Base-by-base conservation (phyloP, 2,888 invertebrate species). In the Rutpela maculata region DNA sequence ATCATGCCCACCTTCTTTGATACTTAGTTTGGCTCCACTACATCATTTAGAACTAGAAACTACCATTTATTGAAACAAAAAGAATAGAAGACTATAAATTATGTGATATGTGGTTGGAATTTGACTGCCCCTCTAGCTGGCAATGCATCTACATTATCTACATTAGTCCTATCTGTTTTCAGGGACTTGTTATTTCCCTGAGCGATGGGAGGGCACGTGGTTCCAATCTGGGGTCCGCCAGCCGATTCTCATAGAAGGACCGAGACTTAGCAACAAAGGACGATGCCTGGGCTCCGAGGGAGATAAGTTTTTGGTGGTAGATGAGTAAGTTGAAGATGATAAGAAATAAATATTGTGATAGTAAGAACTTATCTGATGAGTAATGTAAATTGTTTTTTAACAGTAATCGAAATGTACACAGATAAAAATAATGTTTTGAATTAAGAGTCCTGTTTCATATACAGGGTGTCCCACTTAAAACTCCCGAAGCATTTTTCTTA, bases 171-270 rank as follows among this genome's bases (percentile, higher is more conserved):
- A 62, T 75, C 59, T 77, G 74, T 77, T 74, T 70, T 60, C 91
- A 92, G 88, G 95, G 92, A 94, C 94, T 86, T 97, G 97, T 91
- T 93, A 93, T 84, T 96, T 97, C 91, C 96, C 96, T 83, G 91
- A 93, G 83, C 93, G 94, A 84, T 97, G 97, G 97, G 94, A 96
- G 89, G 97, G 97, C 84, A 94, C 94, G 84, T 97, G 97, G 97
- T 97, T 97, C 91, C 96, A 96, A 90, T 96, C 96, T 78, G 97
- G 97, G 78, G 95, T 96, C 85, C 94, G 95, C 88, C 95, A 95
- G 90, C 94, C 96, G 72, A 96, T 97, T 90, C 92, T 94, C 87
- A 96, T 97, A 88, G 95, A 96, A 87, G 95, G 94, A 78, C 95
- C 95, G 87, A 92, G 94, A 81, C 93, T 96, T 84, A 96, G 96